phyloP scores from a whole-genome alignment of 2,888 invertebrate genomes.

The Dryobotodes eremita region DNA sequence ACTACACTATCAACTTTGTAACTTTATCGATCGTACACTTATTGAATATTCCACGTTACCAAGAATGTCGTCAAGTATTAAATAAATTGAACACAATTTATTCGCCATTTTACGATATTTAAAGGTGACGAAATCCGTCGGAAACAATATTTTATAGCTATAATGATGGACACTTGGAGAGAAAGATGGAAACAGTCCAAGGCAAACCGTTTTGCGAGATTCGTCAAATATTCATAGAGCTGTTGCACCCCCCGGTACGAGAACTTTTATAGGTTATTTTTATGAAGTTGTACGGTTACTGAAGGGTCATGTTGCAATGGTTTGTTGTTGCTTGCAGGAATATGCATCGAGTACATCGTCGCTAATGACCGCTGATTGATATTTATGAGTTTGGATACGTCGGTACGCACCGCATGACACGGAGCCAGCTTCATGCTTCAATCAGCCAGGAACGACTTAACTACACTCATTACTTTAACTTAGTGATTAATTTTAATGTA shows the following conservation, averaged over 20 bases:
- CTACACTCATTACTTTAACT: constrained; percentile 49
- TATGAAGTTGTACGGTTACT: constrained; percentile 27
- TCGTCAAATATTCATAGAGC: constrained; percentile 63
- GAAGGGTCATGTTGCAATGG: constrained; percentile 67
- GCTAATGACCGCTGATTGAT: constrained; percentile 79
- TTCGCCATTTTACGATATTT: constrained; percentile 36
- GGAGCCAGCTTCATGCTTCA: constrained; percentile 74
- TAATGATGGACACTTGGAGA: constrained; percentile 62
- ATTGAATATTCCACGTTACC: constrained; percentile 31
- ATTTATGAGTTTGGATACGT: constrained; percentile 84
- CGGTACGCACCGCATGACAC: constrained; percentile 77
- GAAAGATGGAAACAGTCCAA: constrained; percentile 73
- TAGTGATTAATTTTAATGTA: constrained; percentile 57
- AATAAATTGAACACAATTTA: constrained; percentile 42
- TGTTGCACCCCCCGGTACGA: constrained; percentile 20
- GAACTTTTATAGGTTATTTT: constrained; percentile 9
- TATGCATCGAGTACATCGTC: constrained; percentile 67
- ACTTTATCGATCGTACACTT: constrained; percentile 20
- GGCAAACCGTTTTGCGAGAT: constrained; percentile 68
- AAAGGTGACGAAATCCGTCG: constrained; percentile 54
- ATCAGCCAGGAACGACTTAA: constrained; percentile 69
- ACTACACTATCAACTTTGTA: constrained; percentile 15
- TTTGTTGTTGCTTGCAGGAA: constrained; percentile 67
- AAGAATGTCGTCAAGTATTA: constrained; percentile 26
- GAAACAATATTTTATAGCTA: constrained; percentile 66